phyloP scores from a whole-genome alignment of 2,888 invertebrate genomes.

The Ochropleura leucogaster region DNA sequence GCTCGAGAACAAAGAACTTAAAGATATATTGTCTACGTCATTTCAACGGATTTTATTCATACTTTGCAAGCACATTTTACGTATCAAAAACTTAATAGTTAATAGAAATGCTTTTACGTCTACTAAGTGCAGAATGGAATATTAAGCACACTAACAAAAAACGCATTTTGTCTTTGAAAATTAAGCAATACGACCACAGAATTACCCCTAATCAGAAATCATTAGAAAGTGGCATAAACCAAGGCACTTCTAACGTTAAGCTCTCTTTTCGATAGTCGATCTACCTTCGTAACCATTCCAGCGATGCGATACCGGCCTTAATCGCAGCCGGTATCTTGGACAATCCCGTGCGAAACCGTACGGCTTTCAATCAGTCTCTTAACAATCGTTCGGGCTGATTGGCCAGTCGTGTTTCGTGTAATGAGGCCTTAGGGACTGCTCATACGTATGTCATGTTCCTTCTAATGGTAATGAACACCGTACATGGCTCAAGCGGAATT shows the following conservation, averaged over 20 bases:
- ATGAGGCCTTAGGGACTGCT: slow-evolving; percentile 79
- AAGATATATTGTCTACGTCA: slow-evolving; percentile 59
- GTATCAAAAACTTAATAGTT: slow-evolving; percentile 20
- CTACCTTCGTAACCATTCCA: slow-evolving; percentile 54
- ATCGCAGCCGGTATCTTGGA: slow-evolving; percentile 64
- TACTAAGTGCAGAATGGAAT: background rate
- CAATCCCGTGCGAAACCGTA: slow-evolving; percentile 81
- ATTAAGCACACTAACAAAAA: background rate
- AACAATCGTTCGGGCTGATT: slow-evolving; percentile 83
- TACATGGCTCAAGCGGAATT: slow-evolving; percentile 72
- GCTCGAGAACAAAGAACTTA: slow-evolving; percentile 76
- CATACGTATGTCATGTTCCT: slow-evolving; percentile 76
- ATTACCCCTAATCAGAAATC: background rate
- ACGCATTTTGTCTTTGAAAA: background rate
- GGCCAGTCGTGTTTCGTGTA: slow-evolving; percentile 81
- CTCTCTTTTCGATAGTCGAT: slow-evolving; percentile 51
- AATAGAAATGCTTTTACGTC: slow-evolving; percentile 12
- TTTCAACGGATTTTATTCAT: slow-evolving; percentile 56
- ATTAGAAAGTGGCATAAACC: slow-evolving; percentile 24
- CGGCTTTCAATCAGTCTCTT: slow-evolving; percentile 80
- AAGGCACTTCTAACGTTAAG: slow-evolving; percentile 31
- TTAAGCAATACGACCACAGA: background rate
- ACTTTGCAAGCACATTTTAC: slow-evolving; percentile 31
- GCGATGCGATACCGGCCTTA: slow-evolving; percentile 65
- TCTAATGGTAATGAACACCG: slow-evolving; percentile 74